Base-by-base conservation (phyloP, 2,797 vertebrate species). In the Pipistrellus nathusii region DNA sequence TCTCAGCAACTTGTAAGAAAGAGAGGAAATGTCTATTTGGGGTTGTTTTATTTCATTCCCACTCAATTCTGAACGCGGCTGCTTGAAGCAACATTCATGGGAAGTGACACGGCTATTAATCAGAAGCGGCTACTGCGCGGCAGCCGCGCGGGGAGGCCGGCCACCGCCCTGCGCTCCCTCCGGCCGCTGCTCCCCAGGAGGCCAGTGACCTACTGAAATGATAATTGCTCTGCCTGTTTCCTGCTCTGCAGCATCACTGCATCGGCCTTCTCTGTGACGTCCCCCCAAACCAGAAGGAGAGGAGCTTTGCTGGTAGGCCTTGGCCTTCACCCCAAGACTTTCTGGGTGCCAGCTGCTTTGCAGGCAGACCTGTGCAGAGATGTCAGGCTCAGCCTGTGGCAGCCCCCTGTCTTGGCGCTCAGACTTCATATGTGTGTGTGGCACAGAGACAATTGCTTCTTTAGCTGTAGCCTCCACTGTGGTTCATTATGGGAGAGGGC, bases 141-240 rank as follows among this genome's bases (percentile, higher is more conserved):
- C 93, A 66, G 83, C 92, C 96, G 41, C 94, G 57, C 27, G 93
- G 95, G 94, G 73, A 48, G 20, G 64, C 85, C 15, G 0, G 0
- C 8, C 6, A 21, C 96, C 91, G 87, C 41, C 77, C 82, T 5
- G 57, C 57, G 13, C 94, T 96, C 94, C 94, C 96, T 93, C 87
- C 44, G 82, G 80, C 91, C 85, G 87, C 92, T 73, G 73, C 84
- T 97, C 97, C 97, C 97, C 81, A 96, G 97, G 96, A 96, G 93
- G 91, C 91, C 62, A 81, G 81, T 95, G 96, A 96, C 97, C 97
- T 94, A 96, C 97, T 97, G 95, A 96, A 96, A 97, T 96, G 96
- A 96, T 95, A 96, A 97, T 96, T 97, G 95, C 97, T 95, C 96
- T 38, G 14, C 92, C 8, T 95, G 95, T 94, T 96, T 91, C 94